Conservation (phyloP, 2,113 vertebrate genomes). For the Cyphomyrus discorhynchus region DNA sequence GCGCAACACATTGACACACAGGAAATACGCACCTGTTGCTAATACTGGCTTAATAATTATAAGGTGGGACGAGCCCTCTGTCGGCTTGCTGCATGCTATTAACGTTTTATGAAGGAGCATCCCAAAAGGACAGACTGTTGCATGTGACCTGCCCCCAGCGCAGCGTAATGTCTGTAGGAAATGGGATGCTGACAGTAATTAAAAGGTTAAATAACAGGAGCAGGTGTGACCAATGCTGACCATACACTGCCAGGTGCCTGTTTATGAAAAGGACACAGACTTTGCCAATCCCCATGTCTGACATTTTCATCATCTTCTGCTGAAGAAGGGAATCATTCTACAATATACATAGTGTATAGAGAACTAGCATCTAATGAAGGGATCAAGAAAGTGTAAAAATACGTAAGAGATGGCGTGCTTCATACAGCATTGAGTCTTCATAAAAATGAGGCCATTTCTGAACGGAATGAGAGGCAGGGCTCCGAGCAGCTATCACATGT, state of each 20-base stretch:
- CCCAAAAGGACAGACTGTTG: neutral
- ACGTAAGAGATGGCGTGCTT: neutral
- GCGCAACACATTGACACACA: neutral
- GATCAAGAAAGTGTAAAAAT: neutral
- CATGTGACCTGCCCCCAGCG: neutral
- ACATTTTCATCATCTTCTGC: neutral
- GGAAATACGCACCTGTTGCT: neutral
- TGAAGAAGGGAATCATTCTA: neutral
- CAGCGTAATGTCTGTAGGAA: neutral
- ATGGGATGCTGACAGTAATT: neutral
- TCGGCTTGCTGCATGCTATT: neutral
- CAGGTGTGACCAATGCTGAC: neutral
- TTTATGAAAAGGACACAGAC: neutral
- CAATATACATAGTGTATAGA: neutral
- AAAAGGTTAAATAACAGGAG: neutral
- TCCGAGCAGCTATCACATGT: neutral
- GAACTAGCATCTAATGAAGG: neutral
- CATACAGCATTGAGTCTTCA: neutral
- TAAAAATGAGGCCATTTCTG: neutral
- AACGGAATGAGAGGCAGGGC: neutral
- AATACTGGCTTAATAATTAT: neutral
- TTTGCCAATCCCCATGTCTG: neutral
- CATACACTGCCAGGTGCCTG: neutral
- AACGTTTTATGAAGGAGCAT: neutral
- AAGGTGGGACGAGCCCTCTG: neutral